Evolutionary conservation across 2,888 invertebrate genomes (phyloP), one percentile per base, ranked within the genome.

Genomic region (Sinodicranocentrus sp.): DNA sequence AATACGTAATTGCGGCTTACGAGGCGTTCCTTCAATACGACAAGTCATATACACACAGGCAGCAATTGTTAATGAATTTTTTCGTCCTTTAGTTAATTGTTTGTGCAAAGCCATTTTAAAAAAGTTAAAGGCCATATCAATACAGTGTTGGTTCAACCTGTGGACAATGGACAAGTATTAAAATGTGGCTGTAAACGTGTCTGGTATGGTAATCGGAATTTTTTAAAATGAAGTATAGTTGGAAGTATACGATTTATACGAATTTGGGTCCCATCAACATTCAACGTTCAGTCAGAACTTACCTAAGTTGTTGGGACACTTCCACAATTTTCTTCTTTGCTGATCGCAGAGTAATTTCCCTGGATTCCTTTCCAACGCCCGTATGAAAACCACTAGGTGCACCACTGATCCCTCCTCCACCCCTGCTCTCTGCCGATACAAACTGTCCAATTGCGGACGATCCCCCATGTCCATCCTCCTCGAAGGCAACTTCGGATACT

Each of bases 31-130:
- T 91, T 98, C 98, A 0, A 96, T 95, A 86, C 99, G 93, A 90
- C 99, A 99, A 0, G 98, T 98, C 90, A 99, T 95, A 90, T 99
- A 99, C 1, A 99, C 95, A 91, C 99, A 99, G 26, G 99, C 98
- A 39, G 98, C 98, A 90, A 98, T 95, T 70, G 99, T 97, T 90
- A 97, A 96, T 15, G 94, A 94, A 86, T 96, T 95, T 88, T 95
- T 96, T 43, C 99, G 92, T 10, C 99, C 99, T 89, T 97, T 94
- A 0, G 99, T 99, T 61, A 97, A 91, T 89, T 96, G 95, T 17
- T 94, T 92, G 71, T 93, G 93, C 15, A 97, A 90, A 15, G 97
- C 97, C 95, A 97, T 95, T 91, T 97, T 97, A 91, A 97, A 98
- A 91, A 97, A 97, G 90, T 96, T 96, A 89, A 95, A 95, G 0